Conservation (phyloP, 2,797 vertebrate species). For the Alosa sapidissima region DNA sequence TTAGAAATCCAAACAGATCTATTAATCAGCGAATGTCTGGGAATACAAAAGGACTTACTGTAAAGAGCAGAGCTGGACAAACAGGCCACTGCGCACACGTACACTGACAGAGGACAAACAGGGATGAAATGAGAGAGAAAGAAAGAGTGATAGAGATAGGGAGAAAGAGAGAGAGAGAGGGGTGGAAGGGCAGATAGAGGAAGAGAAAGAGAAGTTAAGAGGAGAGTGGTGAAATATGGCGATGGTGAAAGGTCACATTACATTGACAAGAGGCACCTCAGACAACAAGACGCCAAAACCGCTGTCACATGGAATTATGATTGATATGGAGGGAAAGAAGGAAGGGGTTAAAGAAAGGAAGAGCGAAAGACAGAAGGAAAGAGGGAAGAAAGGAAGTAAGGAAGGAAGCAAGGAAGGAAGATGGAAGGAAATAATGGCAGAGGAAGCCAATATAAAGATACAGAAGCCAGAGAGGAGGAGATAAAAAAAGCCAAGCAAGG, state of each 20-base stretch:
- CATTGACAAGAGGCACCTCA: neutral
- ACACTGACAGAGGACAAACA: neutral
- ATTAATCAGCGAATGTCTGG: conserved; percentile 6
- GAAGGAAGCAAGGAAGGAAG: neutral
- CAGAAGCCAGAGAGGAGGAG: conserved; percentile 4
- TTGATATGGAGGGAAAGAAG: neutral
- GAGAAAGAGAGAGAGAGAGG: conserved; percentile 39
- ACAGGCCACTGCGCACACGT: neutral
- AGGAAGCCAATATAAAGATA: neutral
- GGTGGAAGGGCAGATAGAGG: conserved; percentile 28
- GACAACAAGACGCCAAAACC: neutral
- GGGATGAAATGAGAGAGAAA: neutral
- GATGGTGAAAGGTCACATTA: neutral
- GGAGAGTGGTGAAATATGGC: neutral
- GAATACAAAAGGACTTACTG: conserved; percentile 10
- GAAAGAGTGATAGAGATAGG: neutral
- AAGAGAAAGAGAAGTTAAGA: neutral
- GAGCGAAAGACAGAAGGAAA: neutral
- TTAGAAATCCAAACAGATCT: neutral
- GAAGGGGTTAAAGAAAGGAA: neutral
- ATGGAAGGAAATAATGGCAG: neutral
- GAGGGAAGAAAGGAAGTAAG: neutral
- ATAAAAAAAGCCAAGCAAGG: neutral
- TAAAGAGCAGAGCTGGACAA: neutral
- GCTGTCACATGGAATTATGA: neutral